Evolutionary conservation across 2,113 vertebrate species (phyloP).

Genomic region (Paraplagusia blochii): DNA sequence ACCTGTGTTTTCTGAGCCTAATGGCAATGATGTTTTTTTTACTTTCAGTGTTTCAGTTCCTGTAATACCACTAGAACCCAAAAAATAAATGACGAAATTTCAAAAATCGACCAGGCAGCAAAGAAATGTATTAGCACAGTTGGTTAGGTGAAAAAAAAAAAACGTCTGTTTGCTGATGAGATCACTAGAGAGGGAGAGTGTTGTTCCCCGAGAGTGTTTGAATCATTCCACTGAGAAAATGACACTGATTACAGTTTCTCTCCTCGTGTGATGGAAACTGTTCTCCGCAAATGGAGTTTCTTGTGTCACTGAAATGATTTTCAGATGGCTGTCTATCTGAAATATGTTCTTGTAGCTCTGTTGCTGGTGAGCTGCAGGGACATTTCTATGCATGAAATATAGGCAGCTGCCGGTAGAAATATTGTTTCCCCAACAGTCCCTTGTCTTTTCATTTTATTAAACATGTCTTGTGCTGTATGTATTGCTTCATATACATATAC

Average conservation of each 20-base stretch:
- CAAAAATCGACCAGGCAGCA: too few species aligned
- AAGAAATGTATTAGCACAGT: too few species aligned
- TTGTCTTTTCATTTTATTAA: background rate
- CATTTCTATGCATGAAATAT: background rate
- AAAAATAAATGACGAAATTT: too few species aligned
- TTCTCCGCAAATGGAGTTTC: slow-evolving; percentile 12
- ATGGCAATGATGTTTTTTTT: too few species aligned
- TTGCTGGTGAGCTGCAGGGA: slow-evolving; percentile 1
- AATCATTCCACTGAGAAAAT: slow-evolving; percentile 25
- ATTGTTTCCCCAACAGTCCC: background rate
- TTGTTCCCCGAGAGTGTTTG: slow-evolving; percentile 14
- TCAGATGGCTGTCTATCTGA: background rate
- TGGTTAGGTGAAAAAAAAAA: too few species aligned
- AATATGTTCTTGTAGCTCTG: background rate
- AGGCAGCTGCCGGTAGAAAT: background rate
- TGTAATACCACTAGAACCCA: too few species aligned
- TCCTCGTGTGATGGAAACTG: slow-evolving; percentile 15
- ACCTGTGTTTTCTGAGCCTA: too few species aligned
- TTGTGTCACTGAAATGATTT: slow-evolving; percentile 16
- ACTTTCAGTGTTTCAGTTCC: too few species aligned
- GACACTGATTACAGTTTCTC: slow-evolving; percentile 24
- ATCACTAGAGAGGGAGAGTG: background rate
- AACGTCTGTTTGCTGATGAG: background rate
- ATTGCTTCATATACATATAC: background rate
- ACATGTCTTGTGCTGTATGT: background rate